Conservation (phyloP, 2,113 vertebrate genomes). For the Paedocypris sp. region DNA sequence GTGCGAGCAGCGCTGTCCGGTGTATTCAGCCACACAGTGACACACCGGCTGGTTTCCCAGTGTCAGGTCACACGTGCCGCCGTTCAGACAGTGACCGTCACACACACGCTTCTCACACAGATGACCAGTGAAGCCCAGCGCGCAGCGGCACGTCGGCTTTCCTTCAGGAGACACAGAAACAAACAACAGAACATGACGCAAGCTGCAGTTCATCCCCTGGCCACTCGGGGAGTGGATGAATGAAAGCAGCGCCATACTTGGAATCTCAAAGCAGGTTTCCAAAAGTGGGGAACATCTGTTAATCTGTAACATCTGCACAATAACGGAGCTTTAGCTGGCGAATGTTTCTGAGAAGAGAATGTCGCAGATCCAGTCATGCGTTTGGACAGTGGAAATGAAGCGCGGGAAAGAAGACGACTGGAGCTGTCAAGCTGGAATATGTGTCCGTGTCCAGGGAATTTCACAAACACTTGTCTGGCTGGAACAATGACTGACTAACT, state of each 20-base stretch:
- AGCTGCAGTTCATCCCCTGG: too few species aligned
- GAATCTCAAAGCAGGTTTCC: too few species aligned
- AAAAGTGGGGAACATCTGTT: too few species aligned
- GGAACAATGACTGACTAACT: not conserved
- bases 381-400: not conserved
- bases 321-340: too few species aligned
- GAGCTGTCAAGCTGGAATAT: too few species aligned
- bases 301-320: too few species aligned
- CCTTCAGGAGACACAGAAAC: slow-evolving; percentile 47
- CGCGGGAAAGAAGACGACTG: not conserved
- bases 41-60: slow-evolving; percentile 73
- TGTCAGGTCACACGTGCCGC: slow-evolving; percentile 69
- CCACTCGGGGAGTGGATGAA: too few species aligned
- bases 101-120: slow-evolving; percentile 69
- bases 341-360: too few species aligned
- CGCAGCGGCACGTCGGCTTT: slow-evolving; percentile 71
- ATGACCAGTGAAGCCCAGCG: slow-evolving; percentile 67
- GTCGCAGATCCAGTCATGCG: too few species aligned
- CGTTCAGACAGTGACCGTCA: slow-evolving; percentile 66
- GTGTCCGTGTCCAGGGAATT: not conserved
- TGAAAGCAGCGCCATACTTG: too few species aligned
- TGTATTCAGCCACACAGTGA: slow-evolving; percentile 66
- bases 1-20: slow-evolving; percentile 71
- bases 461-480: not conserved
- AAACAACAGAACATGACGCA: too few species aligned